phyloP scores from a whole-genome alignment of 2,797 vertebrate species.

The Halcyon leucocephala region DNA sequence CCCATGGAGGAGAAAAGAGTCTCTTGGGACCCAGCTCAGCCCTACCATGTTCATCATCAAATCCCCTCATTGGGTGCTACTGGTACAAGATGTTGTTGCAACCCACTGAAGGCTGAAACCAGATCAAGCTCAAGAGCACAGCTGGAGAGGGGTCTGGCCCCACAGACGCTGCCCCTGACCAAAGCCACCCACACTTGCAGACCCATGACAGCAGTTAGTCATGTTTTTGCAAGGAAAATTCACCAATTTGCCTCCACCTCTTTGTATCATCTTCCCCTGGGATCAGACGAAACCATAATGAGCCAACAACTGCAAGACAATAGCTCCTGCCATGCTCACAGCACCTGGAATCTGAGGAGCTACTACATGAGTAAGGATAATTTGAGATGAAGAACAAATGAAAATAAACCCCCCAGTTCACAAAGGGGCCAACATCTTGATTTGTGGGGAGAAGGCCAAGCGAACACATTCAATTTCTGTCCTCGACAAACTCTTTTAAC shows the following conservation, averaged over 20 bases:
- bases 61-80: neutral
- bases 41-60: fast-evolving
- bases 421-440: neutral
- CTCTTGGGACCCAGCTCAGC: fast-evolving
- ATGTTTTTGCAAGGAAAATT: neutral
- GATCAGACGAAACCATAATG: fast-evolving
- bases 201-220: neutral
- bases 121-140: neutral
- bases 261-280: neutral
- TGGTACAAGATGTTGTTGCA: neutral
- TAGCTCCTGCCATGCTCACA: neutral
- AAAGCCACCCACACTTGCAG: neutral
- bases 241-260: neutral
- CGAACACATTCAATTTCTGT: neutral
- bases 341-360: neutral
- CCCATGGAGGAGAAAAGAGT: fast-evolving
- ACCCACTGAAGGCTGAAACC: too few species aligned
- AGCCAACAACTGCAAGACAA: neutral
- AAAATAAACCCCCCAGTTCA: neutral
- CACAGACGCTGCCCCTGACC: neutral
- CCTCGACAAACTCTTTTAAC: neutral
- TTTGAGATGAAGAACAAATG: neutral
- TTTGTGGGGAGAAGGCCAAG: neutral
- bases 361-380: neutral
- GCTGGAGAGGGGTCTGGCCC: neutral